phyloP scores from a whole-genome alignment of 2,888 invertebrate species.

The Pantelozetes paolii region DNA sequence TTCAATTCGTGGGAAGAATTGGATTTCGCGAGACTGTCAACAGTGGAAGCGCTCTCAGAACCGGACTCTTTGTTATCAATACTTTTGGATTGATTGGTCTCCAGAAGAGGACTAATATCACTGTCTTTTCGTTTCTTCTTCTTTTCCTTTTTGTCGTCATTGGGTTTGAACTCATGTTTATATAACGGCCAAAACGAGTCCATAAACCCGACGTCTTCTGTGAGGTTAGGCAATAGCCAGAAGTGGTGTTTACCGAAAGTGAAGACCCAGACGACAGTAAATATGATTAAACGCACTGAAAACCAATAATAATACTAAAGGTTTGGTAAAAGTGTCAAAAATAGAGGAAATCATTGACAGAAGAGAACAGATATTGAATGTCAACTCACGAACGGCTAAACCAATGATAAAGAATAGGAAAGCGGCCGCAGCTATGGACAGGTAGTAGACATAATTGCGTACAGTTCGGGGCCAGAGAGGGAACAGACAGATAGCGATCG shows the following conservation, averaged over 20 bases:
- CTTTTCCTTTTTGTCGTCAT: constrained; percentile 59
- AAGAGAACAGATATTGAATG: too few species aligned
- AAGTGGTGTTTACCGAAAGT: constrained; percentile 86
- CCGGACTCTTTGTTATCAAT: constrained; percentile 46
- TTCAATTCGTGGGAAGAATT: constrained; percentile 59
- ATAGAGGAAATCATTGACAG: constrained; percentile 1
- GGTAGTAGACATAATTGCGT: constrained; percentile 72
- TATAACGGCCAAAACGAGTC: constrained; percentile 98
- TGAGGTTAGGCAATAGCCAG: constrained; percentile 98
- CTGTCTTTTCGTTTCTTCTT: constrained; percentile 58
- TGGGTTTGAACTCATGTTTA: constrained; percentile 72
- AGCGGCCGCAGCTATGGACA: constrained; percentile 88
- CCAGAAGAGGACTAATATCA: constrained; percentile 26
- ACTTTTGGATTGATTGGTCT: constrained; percentile 47
- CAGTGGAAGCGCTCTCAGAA: constrained; percentile 40
- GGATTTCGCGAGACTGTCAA: constrained; percentile 35
- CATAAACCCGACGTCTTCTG: constrained; percentile 97
- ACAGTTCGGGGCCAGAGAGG: constrained; percentile 97
- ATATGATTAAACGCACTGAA: constrained; percentile 76
- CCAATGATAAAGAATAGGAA: constrained; percentile 90
- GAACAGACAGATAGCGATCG: constrained; percentile 92
- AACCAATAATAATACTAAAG: constrained; percentile 37
- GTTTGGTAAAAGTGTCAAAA: not conserved
- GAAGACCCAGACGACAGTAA: constrained; percentile 80
- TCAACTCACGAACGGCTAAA: constrained; percentile 65